These are phyloP conservation scores for Eristalinus aeneus DNA, from an alignment of 2,888 invertebrate genomes.

Conservation along the genomic window DNA sequence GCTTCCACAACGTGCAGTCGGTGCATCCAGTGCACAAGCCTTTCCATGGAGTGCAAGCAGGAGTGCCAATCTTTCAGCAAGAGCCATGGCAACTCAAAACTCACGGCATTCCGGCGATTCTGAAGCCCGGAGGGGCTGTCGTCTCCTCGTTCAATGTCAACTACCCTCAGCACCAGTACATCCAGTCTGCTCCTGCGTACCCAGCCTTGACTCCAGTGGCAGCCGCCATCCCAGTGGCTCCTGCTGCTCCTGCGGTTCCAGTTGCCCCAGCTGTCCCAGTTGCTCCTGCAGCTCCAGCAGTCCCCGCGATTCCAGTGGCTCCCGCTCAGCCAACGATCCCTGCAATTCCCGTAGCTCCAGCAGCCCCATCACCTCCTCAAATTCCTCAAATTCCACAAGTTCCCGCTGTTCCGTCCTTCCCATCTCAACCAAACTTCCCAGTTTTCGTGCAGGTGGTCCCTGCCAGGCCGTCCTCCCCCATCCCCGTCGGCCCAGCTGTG, in stretches of 20 bases:
- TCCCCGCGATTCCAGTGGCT: not conserved
- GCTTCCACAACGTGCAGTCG: conserved; percentile 42
- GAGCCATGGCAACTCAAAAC: conserved; percentile 42
- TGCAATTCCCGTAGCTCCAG: conserved; percentile 20
- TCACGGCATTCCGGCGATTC: conserved; percentile 74
- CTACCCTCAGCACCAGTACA: conserved; percentile 76
- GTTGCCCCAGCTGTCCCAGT: conserved; percentile 14
- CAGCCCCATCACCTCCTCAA: not conserved
- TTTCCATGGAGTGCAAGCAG: conserved; percentile 41
- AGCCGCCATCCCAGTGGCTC: conserved; percentile 66
- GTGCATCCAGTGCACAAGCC: conserved; percentile 60
- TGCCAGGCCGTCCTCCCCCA: conserved; percentile 30
- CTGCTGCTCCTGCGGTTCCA: conserved; percentile 67
- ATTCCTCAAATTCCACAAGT: not conserved
- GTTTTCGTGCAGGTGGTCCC: conserved; percentile 52
- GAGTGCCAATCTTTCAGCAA: conserved; percentile 52
- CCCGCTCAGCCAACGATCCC: not conserved
- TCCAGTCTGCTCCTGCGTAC: conserved; percentile 72
- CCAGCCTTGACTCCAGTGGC: conserved; percentile 37
- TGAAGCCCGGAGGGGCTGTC: conserved; percentile 78
- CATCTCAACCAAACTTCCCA: conserved; percentile 68
- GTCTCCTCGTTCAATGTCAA: conserved; percentile 78
- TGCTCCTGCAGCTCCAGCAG: not conserved
- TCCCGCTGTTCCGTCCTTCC: conserved; percentile 67
- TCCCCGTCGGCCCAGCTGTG: conserved; percentile 63